These are phyloP conservation scores for Danionella cerebrum DNA, from an alignment of 2,113 vertebrate species.

Conservation along the genomic window DNA sequence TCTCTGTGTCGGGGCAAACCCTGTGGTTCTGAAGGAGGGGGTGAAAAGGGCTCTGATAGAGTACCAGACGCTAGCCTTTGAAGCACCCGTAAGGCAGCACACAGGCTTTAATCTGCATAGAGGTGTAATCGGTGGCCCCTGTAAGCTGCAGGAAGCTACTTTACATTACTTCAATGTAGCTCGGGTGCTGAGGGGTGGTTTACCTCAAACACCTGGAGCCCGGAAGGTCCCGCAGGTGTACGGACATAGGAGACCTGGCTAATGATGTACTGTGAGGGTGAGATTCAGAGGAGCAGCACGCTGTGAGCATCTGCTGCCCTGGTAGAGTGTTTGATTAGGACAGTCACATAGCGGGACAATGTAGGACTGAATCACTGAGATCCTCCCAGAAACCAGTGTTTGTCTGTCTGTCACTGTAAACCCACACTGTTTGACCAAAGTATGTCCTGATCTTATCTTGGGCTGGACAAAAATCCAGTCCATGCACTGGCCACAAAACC, in stretches of 20 bases:
- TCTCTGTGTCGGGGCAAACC: constrained; percentile 53
- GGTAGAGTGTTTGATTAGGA: constrained; percentile 45
- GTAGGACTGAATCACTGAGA: too few species aligned
- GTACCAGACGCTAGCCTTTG: constrained; percentile 64
- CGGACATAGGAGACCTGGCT: constrained; percentile 60
- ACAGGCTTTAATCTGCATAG: constrained; percentile 70
- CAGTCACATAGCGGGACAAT: too few species aligned
- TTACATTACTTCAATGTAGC: constrained; percentile 62
- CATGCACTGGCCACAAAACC: too few species aligned
- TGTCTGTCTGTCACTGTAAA: too few species aligned
- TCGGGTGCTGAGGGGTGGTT: constrained; percentile 56
- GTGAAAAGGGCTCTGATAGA: constrained; percentile 43
- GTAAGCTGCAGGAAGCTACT: constrained; percentile 52
- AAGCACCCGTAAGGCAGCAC: constrained; percentile 56
- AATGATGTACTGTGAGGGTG: constrained; percentile 42
- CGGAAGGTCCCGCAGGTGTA: constrained; percentile 57
- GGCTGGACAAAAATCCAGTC: too few species aligned
- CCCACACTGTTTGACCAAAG: too few species aligned
- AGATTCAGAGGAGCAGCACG: constrained; percentile 23
- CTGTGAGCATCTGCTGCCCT: constrained; percentile 54
- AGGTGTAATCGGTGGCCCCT: constrained; percentile 65
- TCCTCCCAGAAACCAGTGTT: too few species aligned
- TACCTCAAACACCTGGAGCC: constrained; percentile 64
- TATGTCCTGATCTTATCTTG: too few species aligned
- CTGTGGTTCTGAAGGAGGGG: constrained; percentile 51